Conservation (phyloP, 2,888 invertebrate species). For the Leuctra nigra region DNA sequence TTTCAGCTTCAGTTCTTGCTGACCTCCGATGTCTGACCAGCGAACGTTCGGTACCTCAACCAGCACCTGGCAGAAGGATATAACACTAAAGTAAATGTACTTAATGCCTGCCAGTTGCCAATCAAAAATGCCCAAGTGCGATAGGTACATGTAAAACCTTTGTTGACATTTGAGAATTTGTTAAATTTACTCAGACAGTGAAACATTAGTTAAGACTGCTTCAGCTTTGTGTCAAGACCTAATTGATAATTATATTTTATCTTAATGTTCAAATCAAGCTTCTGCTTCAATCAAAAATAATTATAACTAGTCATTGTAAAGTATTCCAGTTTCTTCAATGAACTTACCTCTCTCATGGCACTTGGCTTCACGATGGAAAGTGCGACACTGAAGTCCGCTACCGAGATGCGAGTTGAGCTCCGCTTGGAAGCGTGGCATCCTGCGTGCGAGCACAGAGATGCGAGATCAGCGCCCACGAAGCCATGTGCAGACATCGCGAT, state of each 20-base stretch:
- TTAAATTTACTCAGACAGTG: no score
- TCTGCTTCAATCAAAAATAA: no score
- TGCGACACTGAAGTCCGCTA: conserved; percentile 55
- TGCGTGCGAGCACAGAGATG: conserved; percentile 68
- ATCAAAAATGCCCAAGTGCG: no score
- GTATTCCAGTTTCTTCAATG: not conserved
- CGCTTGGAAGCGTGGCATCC: conserved; percentile 49
- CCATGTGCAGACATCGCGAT: conserved; percentile 76
- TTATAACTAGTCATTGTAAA: no score
- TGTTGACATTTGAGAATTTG: no score
- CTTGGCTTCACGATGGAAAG: conserved; percentile 71
- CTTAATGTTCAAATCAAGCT: no score
- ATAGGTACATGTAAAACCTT: no score
- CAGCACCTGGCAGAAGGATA: conserved; percentile 3
- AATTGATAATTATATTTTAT: no score
- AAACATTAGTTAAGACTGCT: no score
- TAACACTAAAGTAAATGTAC: no score
- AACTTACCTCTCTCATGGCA: conserved; percentile 77
- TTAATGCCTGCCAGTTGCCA: no score
- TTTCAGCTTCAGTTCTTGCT: conserved; percentile 75
- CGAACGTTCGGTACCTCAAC: conserved; percentile 40
- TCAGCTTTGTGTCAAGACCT: no score
- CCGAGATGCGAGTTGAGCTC: conserved; percentile 31
- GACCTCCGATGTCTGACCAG: conserved; percentile 94
- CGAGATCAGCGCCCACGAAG: conserved; percentile 84